Evolutionary conservation across 2,797 vertebrate genomes (phyloP), one percentile per base, ranked within the genome.

Genomic region (Botia almorhae): DNA sequence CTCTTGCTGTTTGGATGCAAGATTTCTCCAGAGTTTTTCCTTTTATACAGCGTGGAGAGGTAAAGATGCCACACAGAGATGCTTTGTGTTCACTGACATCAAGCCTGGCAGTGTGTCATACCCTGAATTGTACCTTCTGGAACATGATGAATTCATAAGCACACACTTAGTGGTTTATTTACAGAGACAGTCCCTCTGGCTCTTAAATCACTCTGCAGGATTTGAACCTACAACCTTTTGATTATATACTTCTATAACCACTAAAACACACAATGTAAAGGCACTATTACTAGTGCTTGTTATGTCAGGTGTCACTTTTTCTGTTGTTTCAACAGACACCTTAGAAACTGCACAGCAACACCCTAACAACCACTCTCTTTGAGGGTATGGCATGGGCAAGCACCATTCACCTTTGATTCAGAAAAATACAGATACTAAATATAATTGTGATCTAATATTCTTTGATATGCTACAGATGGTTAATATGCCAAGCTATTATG

Each of bases 21-120:
- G 58, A 80, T 19, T 50, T 70, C 72, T 82, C 76, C 5, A 48
- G 39, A n/a, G 39, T 68, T 61, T 39, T 72, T 72, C 13, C 60
- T 6, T 80, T 76, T 68, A 68, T 67, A 17, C 11, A 14, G 48
- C 5, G 33, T 19, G 12, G 33, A 72, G n/a, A 65, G 21, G 12
- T 39, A 26, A 79, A 64, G 19, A 70, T 36, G 23, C 7, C 12
- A 16, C 58, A 6, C 48, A 2, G 48, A 2, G 48, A 50, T 16
- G 48, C 48, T 50, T 50, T 50, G 48, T 13, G 16, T 48, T 19
- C 16, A 29, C 5, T 39, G 39, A 39, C 39, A 39, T 39, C 23
- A n/a, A 10, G 67, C 23, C 11, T 50, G 67, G 43, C 7, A n/a
- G 1, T 26, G 4, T 6, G 10, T 33, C 26, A 26, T 50, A 26